These are phyloP conservation scores for Unio delphinus DNA, from an alignment of 2,888 invertebrate species.

Conservation along the genomic window DNA sequence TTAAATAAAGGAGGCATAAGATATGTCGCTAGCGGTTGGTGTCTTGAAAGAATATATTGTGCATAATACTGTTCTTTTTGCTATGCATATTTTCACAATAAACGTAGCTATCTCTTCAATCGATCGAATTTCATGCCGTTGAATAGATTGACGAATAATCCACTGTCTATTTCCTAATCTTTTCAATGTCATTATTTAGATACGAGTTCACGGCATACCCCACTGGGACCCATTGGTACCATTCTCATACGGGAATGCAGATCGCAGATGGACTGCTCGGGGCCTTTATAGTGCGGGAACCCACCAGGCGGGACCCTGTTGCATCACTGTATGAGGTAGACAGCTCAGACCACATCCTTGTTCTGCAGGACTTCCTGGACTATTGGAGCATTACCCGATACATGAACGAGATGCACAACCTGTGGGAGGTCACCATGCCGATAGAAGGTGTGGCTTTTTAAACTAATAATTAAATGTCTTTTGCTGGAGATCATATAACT, in stretches of 20 bases:
- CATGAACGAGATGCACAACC: conserved; percentile 38
- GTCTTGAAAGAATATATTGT: too few relatives aligned
- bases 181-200: conserved; percentile 10
- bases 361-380: conserved; percentile 87
- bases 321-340: conserved; percentile 84
- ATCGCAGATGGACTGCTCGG: conserved; percentile 47
- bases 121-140: not conserved
- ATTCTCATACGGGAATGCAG: conserved; percentile 51
- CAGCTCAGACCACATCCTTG: conserved; percentile 87
- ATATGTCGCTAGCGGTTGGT: too few relatives aligned
- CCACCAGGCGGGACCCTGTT: conserved; percentile 17
- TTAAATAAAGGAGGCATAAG: too few relatives aligned
- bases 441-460: conserved; percentile 12
- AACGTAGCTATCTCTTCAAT: not conserved
- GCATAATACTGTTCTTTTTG: too few relatives aligned
- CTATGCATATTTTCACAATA: too few relatives aligned
- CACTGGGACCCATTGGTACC: conserved; percentile 57
- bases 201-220: conserved; percentile 49
- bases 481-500: too few relatives aligned
- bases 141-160: too few relatives aligned
- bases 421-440: conserved; percentile 17
- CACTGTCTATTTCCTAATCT: too few relatives aligned
- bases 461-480: not conserved
- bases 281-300: conserved; percentile 45
- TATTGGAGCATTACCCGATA: conserved; percentile 84